Conservation (phyloP, 2,113 vertebrate genomes). For the Meleagris gallopavo region DNA sequence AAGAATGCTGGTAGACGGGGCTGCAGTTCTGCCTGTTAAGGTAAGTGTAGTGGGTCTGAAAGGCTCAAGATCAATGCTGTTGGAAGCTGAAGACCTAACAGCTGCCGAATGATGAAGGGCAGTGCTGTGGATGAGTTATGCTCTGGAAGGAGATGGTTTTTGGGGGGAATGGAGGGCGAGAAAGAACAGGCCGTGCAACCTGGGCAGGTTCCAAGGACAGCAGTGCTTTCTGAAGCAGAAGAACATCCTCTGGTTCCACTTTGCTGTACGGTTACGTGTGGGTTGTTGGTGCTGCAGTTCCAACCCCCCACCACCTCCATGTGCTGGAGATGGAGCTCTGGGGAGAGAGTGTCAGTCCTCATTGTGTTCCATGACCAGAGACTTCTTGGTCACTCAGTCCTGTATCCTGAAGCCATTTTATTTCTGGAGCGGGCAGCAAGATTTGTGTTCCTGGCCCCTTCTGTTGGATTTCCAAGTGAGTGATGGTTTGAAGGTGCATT, state of each 20-base stretch:
- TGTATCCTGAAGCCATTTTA: not conserved
- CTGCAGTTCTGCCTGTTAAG: not conserved
- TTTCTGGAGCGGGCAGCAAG: not conserved
- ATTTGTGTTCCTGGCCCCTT: not conserved
- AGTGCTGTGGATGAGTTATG: not conserved
- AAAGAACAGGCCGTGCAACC: not conserved
- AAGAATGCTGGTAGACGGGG: not conserved
- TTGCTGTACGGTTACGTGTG: rapidly evolving
- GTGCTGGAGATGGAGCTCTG: not conserved
- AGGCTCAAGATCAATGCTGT: not conserved
- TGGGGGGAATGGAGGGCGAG: rapidly evolving
- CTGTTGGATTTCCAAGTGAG: not conserved
- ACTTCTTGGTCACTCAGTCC: rapidly evolving
- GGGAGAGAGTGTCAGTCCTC: not conserved
- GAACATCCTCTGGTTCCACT: not conserved
- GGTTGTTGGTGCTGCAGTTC: not conserved
- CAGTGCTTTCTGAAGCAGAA: not conserved
- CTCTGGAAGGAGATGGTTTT: not conserved
- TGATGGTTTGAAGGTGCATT: too few relatives aligned
- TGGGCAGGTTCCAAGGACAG: not conserved
- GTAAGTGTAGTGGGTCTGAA: not conserved
- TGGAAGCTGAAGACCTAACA: not conserved
- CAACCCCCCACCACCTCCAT: rapidly evolving
- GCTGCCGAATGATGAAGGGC: not conserved
- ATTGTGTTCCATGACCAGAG: not conserved